A percentile compares a stretch with the other conserved stretches of the same genome.
Evolutionary conservation across 1,140 invertebrate species (phyloP).

Genomic region (Triops cancriformis): DNA sequence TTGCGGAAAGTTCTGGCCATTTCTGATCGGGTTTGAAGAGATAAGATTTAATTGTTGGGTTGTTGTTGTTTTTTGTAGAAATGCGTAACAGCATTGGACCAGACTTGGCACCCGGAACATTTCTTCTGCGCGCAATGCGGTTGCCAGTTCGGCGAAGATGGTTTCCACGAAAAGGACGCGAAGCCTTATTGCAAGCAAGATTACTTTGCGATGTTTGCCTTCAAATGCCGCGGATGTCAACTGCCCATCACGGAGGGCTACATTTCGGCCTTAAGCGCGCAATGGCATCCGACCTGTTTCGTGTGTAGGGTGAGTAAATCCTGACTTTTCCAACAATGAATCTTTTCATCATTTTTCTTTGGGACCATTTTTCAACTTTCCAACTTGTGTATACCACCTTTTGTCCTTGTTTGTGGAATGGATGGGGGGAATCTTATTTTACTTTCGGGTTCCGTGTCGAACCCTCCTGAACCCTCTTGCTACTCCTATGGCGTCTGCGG

Average conservation of each 20-base stretch:
- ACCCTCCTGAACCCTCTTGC: too few relatives aligned
- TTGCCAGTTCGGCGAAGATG: conserved; percentile 92
- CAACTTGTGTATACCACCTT: conserved; percentile 14
- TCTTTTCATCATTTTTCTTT: conserved; percentile 11
- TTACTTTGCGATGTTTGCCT: conserved; percentile 98
- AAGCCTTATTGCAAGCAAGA: conserved; percentile 91
- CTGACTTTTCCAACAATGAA: background rate
- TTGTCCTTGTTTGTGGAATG: background rate
- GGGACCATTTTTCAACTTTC: background rate
- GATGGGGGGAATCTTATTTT: too few relatives aligned
- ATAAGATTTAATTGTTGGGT: conserved; percentile 28
- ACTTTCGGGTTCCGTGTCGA: too few relatives aligned
- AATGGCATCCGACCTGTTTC: conserved; percentile 99
- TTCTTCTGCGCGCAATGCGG: conserved; percentile 99
- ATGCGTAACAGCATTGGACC: conserved; percentile 96
- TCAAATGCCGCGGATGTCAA: conserved; percentile 95
- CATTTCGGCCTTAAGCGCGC: conserved; percentile 91
- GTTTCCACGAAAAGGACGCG: conserved; percentile 87
- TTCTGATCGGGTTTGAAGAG: background rate
- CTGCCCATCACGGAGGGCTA: conserved; percentile 98
- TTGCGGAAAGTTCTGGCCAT: background rate
- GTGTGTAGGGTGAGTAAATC: conserved; percentile 86
- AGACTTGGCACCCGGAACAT: conserved; percentile 98
- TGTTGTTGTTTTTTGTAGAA: conserved; percentile 74
- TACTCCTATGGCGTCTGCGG: too few relatives aligned